phyloP scores from a whole-genome alignment of 2,797 vertebrate genomes.

The Cirrhinus mrigala region DNA sequence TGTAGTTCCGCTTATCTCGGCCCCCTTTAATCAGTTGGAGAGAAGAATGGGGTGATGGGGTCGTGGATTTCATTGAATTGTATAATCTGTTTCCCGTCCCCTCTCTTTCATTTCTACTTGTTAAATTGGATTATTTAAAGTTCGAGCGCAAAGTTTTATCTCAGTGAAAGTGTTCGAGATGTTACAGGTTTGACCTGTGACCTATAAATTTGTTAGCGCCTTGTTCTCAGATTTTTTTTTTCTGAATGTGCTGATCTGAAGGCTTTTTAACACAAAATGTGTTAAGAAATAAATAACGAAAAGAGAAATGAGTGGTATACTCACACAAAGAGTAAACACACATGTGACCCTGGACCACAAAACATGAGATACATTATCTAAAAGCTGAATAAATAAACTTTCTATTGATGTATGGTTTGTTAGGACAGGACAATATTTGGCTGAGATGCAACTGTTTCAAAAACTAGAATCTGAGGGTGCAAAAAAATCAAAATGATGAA shows the following conservation, averaged over 20 bases:
- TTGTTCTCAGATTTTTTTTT: slow-evolving; percentile 1
- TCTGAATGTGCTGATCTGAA: not conserved
- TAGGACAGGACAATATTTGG: too few relatives aligned
- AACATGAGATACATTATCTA: too few relatives aligned
- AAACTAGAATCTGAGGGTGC: too few relatives aligned
- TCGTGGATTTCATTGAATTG: slow-evolving; percentile 27
- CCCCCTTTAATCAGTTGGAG: slow-evolving; percentile 37
- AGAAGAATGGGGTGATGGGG: slow-evolving; percentile 37
- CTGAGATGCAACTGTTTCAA: too few relatives aligned
- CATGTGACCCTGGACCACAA: not conserved
- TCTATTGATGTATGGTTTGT: too few relatives aligned
- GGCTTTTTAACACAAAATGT: not conserved
- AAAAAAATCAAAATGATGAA: too few relatives aligned
- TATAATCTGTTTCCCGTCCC: slow-evolving; percentile 12
- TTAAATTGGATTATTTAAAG: slow-evolving; percentile 34
- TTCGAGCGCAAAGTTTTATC: slow-evolving; percentile 20
- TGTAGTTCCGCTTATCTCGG: slow-evolving; percentile 41
- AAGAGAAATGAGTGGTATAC: not conserved
- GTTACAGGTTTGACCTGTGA: slow-evolving; percentile 36
- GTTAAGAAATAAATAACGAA: not conserved
- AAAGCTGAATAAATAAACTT: too few relatives aligned
- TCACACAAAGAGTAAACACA: not conserved
- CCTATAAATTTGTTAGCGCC: slow-evolving; percentile 51
- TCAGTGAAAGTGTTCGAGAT: slow-evolving; percentile 31
- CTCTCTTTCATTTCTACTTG: not conserved